Evolutionary conservation across 2,113 vertebrate species (phyloP), one percentile per base, ranked within the genome.

Genomic region (Scytalopus superciliaris): DNA sequence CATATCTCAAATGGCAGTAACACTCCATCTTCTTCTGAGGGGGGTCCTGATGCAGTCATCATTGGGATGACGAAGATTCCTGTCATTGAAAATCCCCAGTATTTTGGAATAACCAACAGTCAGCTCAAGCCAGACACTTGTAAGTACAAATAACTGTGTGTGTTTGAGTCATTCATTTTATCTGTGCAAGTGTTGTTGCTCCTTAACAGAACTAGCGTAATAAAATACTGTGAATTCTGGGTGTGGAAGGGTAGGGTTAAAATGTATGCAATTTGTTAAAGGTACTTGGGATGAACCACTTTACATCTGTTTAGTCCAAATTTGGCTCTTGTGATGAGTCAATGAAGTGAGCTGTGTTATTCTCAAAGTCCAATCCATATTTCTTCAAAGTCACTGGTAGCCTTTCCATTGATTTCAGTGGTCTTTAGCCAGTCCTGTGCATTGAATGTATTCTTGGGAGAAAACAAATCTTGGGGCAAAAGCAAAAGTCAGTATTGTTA

Each of bases 11-110:
- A 99, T 56, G 99, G 99, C 95, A 99, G 99, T 94, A 99, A 99
- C 94, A 99, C 99, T 16, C 99, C 99, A 0, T 99, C 99, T 16
- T 99, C 99, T 62, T 99, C 99, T 25, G 99, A 99, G 91, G 99
- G 99, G 5, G 99, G 99, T 56, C 98, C 99, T 3, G 99, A 99
- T 8, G 98, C 99, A 8, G 99, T 99, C 69, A 99, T 99, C 92
- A 99, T 99, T 80, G 99, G 99, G 83, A 99, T 99, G 99, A 99
- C 99, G 19, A 99, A 99, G 98, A 99, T 99, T 95, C 99, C 99
- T 0, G 98, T 99, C 83, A 99, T 99, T 35, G 99, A 99, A 98
- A 99, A 99, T 97, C 99, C 99, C 0, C 99, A 99, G 95, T 99
- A 99, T 96, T 99, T 99, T 97, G 99, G 99, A 90, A 99, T 99